phyloP scores from a whole-genome alignment of 2,113 vertebrate species.

The Phyllopteryx taeniolatus region DNA sequence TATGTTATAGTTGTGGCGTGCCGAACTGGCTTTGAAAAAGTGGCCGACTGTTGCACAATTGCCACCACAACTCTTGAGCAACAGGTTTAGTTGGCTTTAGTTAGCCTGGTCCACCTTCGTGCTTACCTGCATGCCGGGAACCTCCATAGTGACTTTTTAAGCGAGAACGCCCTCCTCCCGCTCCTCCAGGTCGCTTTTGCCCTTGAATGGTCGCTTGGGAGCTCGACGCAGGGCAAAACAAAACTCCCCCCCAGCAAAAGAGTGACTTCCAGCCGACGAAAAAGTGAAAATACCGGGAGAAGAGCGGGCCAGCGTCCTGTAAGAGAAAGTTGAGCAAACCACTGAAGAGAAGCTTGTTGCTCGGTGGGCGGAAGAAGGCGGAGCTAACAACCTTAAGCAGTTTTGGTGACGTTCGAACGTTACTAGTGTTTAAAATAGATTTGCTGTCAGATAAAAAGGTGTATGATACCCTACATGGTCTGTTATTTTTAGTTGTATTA shows the following conservation, averaged over 20 bases:
- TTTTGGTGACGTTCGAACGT: background rate
- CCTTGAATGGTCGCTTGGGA: background rate
- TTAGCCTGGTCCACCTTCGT: conserved; percentile 34
- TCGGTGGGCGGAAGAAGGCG: background rate
- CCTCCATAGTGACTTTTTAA: conserved; percentile 60
- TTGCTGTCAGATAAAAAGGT: no score
- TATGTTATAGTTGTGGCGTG: background rate
- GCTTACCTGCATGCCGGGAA: conserved; percentile 71
- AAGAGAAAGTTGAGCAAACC: conserved; percentile 1
- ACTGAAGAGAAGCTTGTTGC: background rate
- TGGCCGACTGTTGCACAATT: background rate
- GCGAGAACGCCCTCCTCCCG: conserved; percentile 44
- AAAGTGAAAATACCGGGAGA: background rate
- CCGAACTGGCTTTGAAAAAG: background rate
- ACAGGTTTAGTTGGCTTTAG: background rate
- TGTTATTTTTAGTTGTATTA: background rate
- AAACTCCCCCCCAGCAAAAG: background rate
- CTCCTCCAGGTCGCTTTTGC: conserved; percentile 43
- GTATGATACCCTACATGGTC: background rate
- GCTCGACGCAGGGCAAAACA: background rate
- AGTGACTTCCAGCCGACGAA: background rate
- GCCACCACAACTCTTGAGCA: background rate
- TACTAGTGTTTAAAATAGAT: background rate
- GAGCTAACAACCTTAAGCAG: background rate
- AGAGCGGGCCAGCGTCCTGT: background rate